Evolutionary conservation across 2,797 vertebrate species (phyloP).

Genomic region (Crenichthys baileyi): DNA sequence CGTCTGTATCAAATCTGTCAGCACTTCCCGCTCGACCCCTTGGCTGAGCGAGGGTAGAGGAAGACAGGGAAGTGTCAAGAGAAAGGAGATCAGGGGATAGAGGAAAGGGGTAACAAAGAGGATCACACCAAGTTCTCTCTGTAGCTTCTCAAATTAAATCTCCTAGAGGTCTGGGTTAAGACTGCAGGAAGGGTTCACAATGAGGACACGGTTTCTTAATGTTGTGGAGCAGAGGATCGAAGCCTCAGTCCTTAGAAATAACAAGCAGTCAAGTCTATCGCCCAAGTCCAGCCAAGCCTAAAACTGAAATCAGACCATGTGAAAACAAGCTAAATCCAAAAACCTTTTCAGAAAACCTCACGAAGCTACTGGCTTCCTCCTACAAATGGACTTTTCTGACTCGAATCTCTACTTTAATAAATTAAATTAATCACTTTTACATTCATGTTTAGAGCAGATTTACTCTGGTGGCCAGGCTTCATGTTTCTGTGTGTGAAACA

Average conservation of each 20-base stretch:
- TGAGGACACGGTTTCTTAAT: neutral
- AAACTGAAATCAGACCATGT: neutral
- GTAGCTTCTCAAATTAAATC: neutral
- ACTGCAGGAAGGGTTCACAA: neutral
- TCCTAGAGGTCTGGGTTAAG: neutral
- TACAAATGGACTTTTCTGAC: neutral
- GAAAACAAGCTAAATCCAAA: neutral
- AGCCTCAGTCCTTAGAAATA: neutral
- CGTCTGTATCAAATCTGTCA: slow-evolving; percentile 61
- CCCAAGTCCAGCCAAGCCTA: neutral
- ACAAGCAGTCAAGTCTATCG: too few relatives aligned
- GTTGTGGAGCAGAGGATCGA: neutral
- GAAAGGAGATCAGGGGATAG: slow-evolving; percentile 5
- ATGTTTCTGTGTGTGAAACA: neutral
- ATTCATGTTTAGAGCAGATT: neutral
- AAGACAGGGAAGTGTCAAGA: slow-evolving; percentile 16
- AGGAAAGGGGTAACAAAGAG: neutral
- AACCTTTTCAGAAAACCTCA: neutral
- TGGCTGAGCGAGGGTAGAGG: slow-evolving; percentile 28
- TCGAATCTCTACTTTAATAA: neutral
- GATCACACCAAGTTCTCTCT: neutral
- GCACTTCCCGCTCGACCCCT: slow-evolving; percentile 44
- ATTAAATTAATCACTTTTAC: neutral
- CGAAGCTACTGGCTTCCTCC: neutral
- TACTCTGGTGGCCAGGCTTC: neutral